These are phyloP conservation scores for Drosophila littoralis DNA, from an alignment of 1,140 invertebrate species.

Conservation along the genomic window DNA sequence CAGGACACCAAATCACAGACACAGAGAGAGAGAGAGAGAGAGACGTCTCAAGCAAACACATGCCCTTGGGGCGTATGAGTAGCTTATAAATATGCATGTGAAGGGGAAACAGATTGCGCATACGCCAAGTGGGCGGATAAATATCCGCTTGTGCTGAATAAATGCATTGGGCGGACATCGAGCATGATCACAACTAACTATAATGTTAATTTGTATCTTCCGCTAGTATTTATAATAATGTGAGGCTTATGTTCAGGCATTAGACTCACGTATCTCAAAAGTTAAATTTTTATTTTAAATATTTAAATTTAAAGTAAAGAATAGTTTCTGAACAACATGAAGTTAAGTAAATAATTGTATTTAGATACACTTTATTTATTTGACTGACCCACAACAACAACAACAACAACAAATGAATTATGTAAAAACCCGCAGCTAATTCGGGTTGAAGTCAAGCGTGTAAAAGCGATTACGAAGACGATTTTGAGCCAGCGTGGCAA, in stretches of 20 bases:
- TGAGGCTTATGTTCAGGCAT: too few relatives aligned
- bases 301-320: not conserved
- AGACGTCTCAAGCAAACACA: conserved; percentile 1
- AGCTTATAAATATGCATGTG: conserved; percentile 51
- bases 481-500: conserved; percentile 39
- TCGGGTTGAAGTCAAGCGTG: conserved; percentile 72
- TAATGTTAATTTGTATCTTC: not conserved
- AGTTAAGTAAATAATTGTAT: conserved; percentile 20
- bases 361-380: conserved; percentile 57
- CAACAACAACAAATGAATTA: conserved; percentile 33
- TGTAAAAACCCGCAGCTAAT: conserved; percentile 68
- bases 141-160: conserved; percentile 39
- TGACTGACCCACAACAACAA: conserved; percentile 14
- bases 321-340: not conserved
- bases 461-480: conserved; percentile 71
- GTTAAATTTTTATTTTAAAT: not conserved
- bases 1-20: conserved; percentile 40
- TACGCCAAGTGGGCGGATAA: conserved; percentile 58
- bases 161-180: not conserved
- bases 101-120: conserved; percentile 59
- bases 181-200: conserved; percentile 4
- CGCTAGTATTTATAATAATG: too few relatives aligned
- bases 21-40: conserved; percentile 2
- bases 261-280: too few relatives aligned
- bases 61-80: conserved; percentile 41